Base-by-base conservation (phyloP, 2,797 vertebrate genomes). In the Phataginus tetradactyla region DNA sequence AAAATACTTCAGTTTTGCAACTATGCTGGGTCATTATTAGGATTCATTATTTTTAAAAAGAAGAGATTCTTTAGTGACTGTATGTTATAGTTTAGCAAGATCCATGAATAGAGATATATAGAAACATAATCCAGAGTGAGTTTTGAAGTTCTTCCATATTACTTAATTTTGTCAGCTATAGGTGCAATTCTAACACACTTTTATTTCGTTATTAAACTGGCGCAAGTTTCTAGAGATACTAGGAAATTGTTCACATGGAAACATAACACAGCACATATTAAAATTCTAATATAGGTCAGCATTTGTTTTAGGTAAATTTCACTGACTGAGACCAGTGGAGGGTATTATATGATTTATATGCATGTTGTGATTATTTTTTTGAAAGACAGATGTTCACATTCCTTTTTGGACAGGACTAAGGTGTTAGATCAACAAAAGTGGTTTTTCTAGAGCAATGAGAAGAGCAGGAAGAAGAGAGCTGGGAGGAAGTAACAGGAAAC, bases 221-320 rank as follows among this genome's bases (percentile, higher is more conserved):
- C 7, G 90, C 55, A 15, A 86, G 32, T 88, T 39, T 92, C 89
- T 95, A 95, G 37, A 95, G 78, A 94, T 97, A 81, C 53, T 91
- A 96, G 72, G 89, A 97, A 98, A 91, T 84, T 92, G 21, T 95
- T 97, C 95, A 83, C n/a, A 63, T 90, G 68, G 78, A 94, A 78
- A 34, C 23, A 79, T 21, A 80, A 96, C 89, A 92, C 66, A 97
- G 37, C 25, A 61, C 1, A 2, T 78, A 97, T 57, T 72, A 96
- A 95, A 96, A 95, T 53, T 17, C 68, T 79, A 90, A 37, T 94
- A 92, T 96, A 81, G 63, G 97, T 96, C 95, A 96, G 95, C 92
- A 92, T 94, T 72, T 18, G 42, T 94, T 97, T 77, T 32, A 53
- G 74, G 74, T 77, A 34, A 34, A 77, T 77, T 77, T 34, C 32